These are phyloP conservation scores for Platysternon megacephalum DNA, from an alignment of 2,113 vertebrate species.

Conservation along the genomic window DNA sequence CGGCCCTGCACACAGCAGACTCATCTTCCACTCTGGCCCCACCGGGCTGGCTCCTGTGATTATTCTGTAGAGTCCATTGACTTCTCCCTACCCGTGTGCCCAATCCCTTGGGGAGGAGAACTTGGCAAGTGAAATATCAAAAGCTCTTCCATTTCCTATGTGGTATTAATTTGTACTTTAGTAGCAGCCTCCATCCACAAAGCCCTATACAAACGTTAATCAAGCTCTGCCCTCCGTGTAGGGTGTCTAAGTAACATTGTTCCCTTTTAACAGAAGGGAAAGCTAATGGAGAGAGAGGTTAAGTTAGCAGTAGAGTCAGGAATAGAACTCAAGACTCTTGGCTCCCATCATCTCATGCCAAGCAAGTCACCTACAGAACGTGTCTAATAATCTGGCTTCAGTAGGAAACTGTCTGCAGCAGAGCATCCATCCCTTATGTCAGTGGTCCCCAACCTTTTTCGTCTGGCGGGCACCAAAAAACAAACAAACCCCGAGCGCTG, in stretches of 20 bases:
- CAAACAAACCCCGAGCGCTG: too few relatives aligned
- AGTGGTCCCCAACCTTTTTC: too few relatives aligned
- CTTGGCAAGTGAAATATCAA: not conserved
- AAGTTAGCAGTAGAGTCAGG: not conserved
- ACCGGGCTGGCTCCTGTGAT: not conserved
- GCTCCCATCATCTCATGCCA: too few relatives aligned
- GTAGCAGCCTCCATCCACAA: not conserved
- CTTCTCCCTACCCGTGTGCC: not conserved
- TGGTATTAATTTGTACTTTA: not conserved
- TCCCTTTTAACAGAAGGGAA: not conserved
- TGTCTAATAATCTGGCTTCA: not conserved
- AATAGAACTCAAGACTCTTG: not conserved
- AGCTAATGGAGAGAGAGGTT: not conserved
- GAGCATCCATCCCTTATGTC: too few relatives aligned
- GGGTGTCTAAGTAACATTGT: not conserved
- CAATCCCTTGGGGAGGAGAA: not conserved
- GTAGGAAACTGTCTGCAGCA: not conserved
- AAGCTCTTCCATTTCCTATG: not conserved
- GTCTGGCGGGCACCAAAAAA: too few relatives aligned
- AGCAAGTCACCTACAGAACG: not conserved
- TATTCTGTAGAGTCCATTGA: not conserved
- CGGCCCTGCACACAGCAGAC: not conserved
- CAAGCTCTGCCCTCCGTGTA: not conserved
- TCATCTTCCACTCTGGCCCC: not conserved
- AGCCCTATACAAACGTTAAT: not conserved